A percentile compares a stretch with the other conserved stretches of the same genome.
Evolutionary conservation across 2,797 vertebrate genomes (phyloP).

Genomic region (Chloroceryle amazona): DNA sequence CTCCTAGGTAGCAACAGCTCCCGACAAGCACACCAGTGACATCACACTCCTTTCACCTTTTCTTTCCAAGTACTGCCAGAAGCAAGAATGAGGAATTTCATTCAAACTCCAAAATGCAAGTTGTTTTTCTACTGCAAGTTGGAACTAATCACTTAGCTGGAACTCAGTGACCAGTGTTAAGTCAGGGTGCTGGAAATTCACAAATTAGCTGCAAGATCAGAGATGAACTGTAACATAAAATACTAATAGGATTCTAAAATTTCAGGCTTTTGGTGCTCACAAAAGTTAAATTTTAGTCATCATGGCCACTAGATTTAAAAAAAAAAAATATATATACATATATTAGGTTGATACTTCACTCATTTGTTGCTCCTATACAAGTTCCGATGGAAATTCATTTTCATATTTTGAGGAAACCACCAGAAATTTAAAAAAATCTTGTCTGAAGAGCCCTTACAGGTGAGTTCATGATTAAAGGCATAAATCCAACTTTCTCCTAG

Average conservation of each 20-base stretch:
- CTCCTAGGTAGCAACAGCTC: neutral
- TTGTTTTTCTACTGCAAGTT: neutral
- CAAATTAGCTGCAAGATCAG: neutral
- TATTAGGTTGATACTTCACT: neutral
- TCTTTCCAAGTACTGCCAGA: neutral
- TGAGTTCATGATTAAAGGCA: neutral
- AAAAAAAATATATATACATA: neutral
- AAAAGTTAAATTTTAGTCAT: neutral
- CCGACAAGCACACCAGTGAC: neutral
- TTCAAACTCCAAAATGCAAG: neutral
- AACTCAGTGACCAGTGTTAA: neutral
- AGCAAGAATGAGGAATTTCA: neutral
- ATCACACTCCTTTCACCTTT: neutral
- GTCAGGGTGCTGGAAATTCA: neutral
- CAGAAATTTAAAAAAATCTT: neutral
- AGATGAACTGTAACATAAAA: neutral
- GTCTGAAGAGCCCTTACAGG: neutral
- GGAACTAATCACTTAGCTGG: neutral
- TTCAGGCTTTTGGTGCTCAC: neutral
- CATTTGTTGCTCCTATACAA: neutral
- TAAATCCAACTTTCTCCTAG: neutral
- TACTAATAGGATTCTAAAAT: neutral
- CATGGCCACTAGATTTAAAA: neutral
- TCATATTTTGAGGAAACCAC: neutral
- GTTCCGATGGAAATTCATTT: neutral